phyloP scores from a whole-genome alignment of 2,113 vertebrate genomes.

The Pedetes capensis region DNA sequence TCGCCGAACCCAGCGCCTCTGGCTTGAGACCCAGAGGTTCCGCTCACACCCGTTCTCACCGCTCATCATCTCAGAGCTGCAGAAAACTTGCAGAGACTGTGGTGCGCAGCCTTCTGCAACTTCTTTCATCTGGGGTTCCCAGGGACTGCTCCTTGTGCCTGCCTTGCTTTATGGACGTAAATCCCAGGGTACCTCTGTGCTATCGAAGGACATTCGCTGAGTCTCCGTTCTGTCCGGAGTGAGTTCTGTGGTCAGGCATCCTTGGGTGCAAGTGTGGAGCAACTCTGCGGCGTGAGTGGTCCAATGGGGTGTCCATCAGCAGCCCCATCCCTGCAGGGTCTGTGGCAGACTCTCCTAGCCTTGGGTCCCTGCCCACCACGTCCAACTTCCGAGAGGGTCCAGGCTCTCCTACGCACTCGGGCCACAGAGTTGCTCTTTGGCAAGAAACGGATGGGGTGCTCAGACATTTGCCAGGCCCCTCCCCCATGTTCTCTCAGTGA shows the following conservation, averaged over 20 bases:
- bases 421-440: no score
- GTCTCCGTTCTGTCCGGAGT: background rate
- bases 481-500: background rate
- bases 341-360: background rate
- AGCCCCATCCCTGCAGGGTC: background rate
- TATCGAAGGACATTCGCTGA: rapidly evolving
- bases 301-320: no score
- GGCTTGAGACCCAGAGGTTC: background rate
- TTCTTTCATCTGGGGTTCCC: rapidly evolving
- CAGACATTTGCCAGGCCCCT: background rate
- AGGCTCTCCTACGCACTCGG: no score
- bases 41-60: background rate
- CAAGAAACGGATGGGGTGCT: no score
- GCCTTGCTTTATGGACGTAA: rapidly evolving
- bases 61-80: rapidly evolving
- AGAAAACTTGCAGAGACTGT: rapidly evolving
- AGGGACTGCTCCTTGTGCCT: rapidly evolving
- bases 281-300: rapidly evolving
- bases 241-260: background rate
- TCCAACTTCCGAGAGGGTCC: background rate
- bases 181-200: background rate
- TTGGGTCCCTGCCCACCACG: rapidly evolving
- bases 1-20: background rate
- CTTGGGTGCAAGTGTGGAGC: rapidly evolving
- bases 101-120: rapidly evolving